Evolutionary conservation across 2,113 vertebrate species (phyloP).

Genomic region (Perca fluviatilis): DNA sequence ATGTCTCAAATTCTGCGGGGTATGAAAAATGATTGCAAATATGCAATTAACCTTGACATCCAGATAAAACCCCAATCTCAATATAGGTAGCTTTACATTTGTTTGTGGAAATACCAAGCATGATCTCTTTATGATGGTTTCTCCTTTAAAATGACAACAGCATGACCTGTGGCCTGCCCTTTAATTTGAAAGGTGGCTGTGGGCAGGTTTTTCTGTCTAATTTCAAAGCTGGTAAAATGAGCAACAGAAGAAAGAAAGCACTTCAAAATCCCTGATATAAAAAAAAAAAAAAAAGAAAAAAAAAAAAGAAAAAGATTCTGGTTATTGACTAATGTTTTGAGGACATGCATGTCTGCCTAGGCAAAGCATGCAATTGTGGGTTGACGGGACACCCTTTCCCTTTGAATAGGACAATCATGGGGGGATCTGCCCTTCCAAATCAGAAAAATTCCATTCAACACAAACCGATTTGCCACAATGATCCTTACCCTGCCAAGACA

Average conservation of each 20-base stretch:
- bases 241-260: constrained; percentile 82
- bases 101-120: constrained; percentile 81
- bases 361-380: constrained; percentile 76
- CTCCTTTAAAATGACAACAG: constrained; percentile 75
- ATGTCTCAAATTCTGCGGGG: constrained; percentile 82
- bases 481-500: constrained; percentile 77
- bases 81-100: constrained; percentile 85
- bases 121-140: constrained; percentile 75
- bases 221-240: constrained; percentile 79
- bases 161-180: constrained; percentile 78
- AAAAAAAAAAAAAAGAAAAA: constrained; percentile 69
- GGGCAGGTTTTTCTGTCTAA: constrained; percentile 75
- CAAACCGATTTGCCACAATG: constrained; percentile 77
- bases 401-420: constrained; percentile 79
- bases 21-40: constrained; percentile 85
- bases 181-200: constrained; percentile 74
- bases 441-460: constrained; percentile 77
- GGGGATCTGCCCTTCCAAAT: constrained; percentile 78
- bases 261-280: constrained; percentile 83
- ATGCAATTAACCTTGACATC: constrained; percentile 86
- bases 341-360: constrained; percentile 81
- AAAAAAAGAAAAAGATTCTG: constrained; percentile 70
- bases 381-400: constrained; percentile 76
- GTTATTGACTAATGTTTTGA: constrained; percentile 80
- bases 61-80: constrained; percentile 84